Evolutionary conservation across 1,140 invertebrate genomes (phyloP).

Genomic region (Meloidogyne floridensis): DNA sequence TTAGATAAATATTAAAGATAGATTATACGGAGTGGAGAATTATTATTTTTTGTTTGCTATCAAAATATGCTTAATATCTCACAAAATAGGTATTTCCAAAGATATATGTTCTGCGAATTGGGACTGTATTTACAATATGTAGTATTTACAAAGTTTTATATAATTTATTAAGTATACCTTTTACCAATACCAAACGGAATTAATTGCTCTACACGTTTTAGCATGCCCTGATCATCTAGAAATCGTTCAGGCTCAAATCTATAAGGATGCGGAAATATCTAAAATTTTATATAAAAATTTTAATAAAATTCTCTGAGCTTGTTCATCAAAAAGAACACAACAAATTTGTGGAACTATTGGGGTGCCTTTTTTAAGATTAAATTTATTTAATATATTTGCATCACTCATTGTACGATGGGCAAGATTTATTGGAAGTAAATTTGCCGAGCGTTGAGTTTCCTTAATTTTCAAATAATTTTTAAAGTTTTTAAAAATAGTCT

Average conservation of each 20-base stretch:
- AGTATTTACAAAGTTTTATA: too few relatives aligned
- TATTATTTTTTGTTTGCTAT: too few relatives aligned
- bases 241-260: conserved; percentile 81
- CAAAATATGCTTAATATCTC: too few relatives aligned
- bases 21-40: too few relatives aligned
- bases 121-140: too few relatives aligned
- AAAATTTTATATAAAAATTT: background rate
- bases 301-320: background rate
- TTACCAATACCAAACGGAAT: conserved; percentile 83
- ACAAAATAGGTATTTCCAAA: too few relatives aligned
- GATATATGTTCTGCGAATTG: too few relatives aligned
- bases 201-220: conserved; percentile 81
- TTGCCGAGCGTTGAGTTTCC: background rate
- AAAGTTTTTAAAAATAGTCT: background rate
- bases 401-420: conserved; percentile 78
- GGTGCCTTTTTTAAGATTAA: conserved; percentile 14
- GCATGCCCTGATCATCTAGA: conserved; percentile 75
- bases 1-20: too few relatives aligned
- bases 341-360: conserved; percentile 39
- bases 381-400: background rate
- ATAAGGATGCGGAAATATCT: conserved; percentile 81
- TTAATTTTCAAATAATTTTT: background rate
- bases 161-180: conserved; percentile 29
- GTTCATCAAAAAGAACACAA: conserved; percentile 38
- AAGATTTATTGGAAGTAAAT: conserved; percentile 23